A percentile compares a stretch with the other conserved stretches of the same genome.
Evolutionary conservation across 92 coral and sea anemone species (phyloP).

Genomic region (Epizoanthus rinbou): DNA sequence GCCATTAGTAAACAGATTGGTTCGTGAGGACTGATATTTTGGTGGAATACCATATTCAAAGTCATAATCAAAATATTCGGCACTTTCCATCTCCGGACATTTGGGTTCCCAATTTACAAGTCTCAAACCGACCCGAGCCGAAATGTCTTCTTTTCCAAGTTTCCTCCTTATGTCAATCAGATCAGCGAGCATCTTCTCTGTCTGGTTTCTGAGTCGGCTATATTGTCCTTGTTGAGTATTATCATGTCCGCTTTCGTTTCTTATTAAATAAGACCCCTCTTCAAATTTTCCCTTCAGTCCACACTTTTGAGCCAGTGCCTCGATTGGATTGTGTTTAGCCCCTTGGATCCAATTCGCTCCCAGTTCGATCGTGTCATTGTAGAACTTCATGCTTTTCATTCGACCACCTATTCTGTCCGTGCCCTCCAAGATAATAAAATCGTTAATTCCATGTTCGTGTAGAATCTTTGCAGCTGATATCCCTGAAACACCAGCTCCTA

Average conservation of each 20-base stretch:
- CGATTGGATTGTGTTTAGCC: conserved; percentile 68
- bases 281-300: conserved; percentile 68
- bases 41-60: conserved; percentile 87
- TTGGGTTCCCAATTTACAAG: conserved; percentile 76
- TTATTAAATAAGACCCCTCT: conserved; percentile 51
- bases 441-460: conserved; percentile 62
- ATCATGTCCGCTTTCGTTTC: conserved; percentile 68
- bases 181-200: conserved; percentile 26
- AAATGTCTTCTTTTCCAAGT: conserved; percentile 63
- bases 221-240: conserved; percentile 57
- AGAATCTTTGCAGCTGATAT: conserved; percentile 82
- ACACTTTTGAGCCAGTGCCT: conserved; percentile 62
- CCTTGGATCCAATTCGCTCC: conserved; percentile 98
- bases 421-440: conserved; percentile 84
- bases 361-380: conserved; percentile 76
- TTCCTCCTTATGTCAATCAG: conserved; percentile 55
- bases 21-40: conserved; percentile 59
- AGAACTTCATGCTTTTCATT: conserved; percentile 64
- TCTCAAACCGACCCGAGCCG: conserved; percentile 66
- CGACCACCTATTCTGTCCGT: conserved; percentile 76
- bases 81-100: conserved; percentile 55
- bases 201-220: conserved; percentile 1
- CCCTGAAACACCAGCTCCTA: conserved; percentile 88
- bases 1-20: conserved; percentile 57
- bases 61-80: conserved; percentile 74